Percentiles rank a stretch among this genome's conserved stretches.
Evolutionary conservation across 1,140 invertebrate species (phyloP).

Genomic region (Bombus superbus): DNA sequence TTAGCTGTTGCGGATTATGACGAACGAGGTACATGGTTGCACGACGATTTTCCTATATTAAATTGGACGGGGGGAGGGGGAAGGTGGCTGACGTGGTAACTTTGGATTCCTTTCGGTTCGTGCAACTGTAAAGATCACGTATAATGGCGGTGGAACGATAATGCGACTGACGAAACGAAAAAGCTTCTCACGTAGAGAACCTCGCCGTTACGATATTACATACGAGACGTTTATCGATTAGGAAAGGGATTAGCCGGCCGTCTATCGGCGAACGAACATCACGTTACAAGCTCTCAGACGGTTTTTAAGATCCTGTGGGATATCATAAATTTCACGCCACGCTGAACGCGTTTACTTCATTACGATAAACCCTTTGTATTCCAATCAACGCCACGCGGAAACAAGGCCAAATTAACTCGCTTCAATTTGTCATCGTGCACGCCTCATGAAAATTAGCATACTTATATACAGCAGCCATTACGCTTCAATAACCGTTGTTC

Average conservation of each 20-base stretch:
- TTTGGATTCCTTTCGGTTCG: background rate
- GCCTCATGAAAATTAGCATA: slow-evolving; percentile 51
- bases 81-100: background rate
- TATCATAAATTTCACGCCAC: slow-evolving; percentile 29
- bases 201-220: background rate
- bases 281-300: background rate
- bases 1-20: background rate
- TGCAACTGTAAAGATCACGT: background rate
- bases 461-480: slow-evolving; percentile 38
- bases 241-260: too few species aligned
- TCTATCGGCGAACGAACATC: background rate
- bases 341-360: slow-evolving; percentile 11
- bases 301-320: background rate
- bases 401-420: slow-evolving; percentile 36
- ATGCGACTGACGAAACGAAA: too few species aligned
- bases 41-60: background rate
- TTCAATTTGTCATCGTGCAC: slow-evolving; percentile 41
- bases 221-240: background rate
- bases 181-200: background rate
- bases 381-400: slow-evolving; percentile 31
- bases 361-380: slow-evolving; percentile 36
- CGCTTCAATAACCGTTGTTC: slow-evolving; percentile 53
- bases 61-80: too few species aligned
- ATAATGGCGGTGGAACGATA: too few species aligned
- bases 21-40: background rate